Percentiles rank a stretch among this genome's conserved stretches.
Conservation (phyloP, 2,113 vertebrate genomes). For the Centropristis striata region DNA sequence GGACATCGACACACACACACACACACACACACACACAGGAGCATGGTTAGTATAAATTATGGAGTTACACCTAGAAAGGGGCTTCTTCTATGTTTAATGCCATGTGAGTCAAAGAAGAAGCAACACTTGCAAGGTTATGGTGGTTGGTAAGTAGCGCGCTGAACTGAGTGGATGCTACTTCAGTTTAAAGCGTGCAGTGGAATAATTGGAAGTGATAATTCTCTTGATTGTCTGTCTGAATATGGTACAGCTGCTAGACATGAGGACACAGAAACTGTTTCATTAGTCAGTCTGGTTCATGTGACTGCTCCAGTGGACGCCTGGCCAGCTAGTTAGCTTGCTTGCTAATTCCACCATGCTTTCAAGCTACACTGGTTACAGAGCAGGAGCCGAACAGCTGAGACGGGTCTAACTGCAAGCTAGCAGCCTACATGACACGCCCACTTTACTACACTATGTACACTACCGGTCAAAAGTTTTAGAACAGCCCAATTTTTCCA, state of each 20-base stretch:
- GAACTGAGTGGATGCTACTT: background rate
- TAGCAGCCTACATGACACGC: too few relatives aligned
- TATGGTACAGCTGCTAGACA: background rate
- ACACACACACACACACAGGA: background rate
- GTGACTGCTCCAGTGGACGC: too few relatives aligned
- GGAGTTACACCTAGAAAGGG: slow-evolving; percentile 3
- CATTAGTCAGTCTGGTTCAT: too few relatives aligned
- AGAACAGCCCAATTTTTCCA: too few relatives aligned
- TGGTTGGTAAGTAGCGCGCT: background rate
- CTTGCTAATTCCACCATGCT: too few relatives aligned
- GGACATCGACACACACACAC: slow-evolving; percentile 17
- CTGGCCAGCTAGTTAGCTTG: too few relatives aligned
- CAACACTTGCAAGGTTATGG: background rate
- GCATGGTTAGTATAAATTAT: slow-evolving; percentile 31
- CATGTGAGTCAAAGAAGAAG: slow-evolving; percentile 13
- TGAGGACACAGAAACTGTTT: too few relatives aligned
- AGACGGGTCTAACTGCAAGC: too few relatives aligned
- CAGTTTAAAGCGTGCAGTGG: background rate
- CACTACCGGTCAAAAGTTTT: too few relatives aligned
- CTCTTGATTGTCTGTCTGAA: background rate
- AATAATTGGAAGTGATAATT: background rate
- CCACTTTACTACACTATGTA: too few relatives aligned
- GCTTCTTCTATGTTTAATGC: slow-evolving; percentile 53
- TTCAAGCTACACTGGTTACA: too few relatives aligned
- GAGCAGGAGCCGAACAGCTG: too few relatives aligned